Percentiles rank a stretch among this genome's conserved stretches.
phyloP scores from a whole-genome alignment of 2,113 vertebrate species.

The Chitala chitala region DNA sequence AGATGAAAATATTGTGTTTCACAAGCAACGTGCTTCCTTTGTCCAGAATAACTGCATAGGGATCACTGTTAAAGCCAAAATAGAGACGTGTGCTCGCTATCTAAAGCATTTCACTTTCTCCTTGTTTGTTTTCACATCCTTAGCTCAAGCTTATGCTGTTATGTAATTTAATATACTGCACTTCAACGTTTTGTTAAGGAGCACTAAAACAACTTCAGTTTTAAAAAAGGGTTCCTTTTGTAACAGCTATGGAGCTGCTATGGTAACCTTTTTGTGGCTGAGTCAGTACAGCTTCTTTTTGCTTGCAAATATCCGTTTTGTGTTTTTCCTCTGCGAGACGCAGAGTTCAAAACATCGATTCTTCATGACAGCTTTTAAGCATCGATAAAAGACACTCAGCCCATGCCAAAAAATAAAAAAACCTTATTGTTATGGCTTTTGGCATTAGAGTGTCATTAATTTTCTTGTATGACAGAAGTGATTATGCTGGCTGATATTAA shows the following conservation, averaged over 20 bases:
- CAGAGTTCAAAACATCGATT: too few species aligned
- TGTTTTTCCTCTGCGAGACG: background rate
- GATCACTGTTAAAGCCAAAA: background rate
- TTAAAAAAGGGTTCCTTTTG: background rate
- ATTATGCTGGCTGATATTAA: too few species aligned
- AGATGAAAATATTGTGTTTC: background rate
- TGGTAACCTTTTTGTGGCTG: background rate
- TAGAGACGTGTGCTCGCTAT: background rate
- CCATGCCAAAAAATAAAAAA: too few species aligned
- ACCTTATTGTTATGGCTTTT: too few species aligned
- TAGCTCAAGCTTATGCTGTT: background rate
- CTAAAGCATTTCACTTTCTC: background rate
- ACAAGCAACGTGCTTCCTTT: background rate
- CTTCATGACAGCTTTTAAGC: too few species aligned
- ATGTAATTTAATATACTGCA: background rate
- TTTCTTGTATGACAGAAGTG: too few species aligned
- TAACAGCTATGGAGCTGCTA: background rate
- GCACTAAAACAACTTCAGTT: background rate
- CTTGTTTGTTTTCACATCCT: background rate
- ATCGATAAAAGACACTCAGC: too few species aligned
- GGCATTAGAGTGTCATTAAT: too few species aligned
- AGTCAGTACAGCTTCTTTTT: background rate
- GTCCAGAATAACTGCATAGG: background rate
- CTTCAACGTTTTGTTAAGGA: background rate
- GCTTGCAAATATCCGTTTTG: background rate